These are phyloP conservation scores for Lucinisca nassula DNA, from an alignment of 2,888 invertebrate species.

Conservation along the genomic window DNA sequence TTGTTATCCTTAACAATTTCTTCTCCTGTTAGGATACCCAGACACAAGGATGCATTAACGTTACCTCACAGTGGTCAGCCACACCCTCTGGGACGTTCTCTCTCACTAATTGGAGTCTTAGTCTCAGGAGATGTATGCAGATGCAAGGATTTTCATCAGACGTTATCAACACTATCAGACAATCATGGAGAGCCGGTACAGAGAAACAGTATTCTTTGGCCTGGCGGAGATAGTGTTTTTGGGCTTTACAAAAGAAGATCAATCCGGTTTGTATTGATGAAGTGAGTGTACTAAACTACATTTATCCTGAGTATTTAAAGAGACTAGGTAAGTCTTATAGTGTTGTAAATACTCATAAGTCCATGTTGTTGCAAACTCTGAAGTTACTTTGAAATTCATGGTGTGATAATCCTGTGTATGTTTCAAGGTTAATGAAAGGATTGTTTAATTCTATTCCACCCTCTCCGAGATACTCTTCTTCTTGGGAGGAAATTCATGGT, in stretches of 20 bases:
- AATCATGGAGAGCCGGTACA: conserved; percentile 29
- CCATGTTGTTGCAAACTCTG: background rate
- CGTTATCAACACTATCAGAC: background rate
- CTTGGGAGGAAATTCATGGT: background rate
- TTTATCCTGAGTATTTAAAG: background rate
- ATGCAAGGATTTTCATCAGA: conserved; percentile 13
- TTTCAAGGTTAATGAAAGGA: background rate
- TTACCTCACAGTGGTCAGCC: background rate
- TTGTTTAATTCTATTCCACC: background rate
- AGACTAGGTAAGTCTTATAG: background rate
- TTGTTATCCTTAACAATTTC: conserved; percentile 23
- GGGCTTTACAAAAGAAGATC: conserved; percentile 9
- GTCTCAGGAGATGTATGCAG: conserved; percentile 17
- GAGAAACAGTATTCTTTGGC: conserved; percentile 25
- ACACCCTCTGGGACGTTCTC: background rate
- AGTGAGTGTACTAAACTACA: conserved; percentile 6
- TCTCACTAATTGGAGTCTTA: conserved; percentile 4
- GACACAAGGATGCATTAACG: conserved; percentile 22
- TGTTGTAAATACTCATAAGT: background rate
- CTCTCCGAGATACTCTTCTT: background rate
- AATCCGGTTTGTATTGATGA: conserved; percentile 25
- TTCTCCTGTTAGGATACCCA: conserved; percentile 28
- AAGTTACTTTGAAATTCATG: background rate
- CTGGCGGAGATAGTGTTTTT: conserved; percentile 31
- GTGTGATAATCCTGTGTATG: background rate